Evolutionary conservation across 2,113 vertebrate genomes (phyloP), one percentile per base, ranked within the genome.

Genomic region (Elephas maximus): DNA sequence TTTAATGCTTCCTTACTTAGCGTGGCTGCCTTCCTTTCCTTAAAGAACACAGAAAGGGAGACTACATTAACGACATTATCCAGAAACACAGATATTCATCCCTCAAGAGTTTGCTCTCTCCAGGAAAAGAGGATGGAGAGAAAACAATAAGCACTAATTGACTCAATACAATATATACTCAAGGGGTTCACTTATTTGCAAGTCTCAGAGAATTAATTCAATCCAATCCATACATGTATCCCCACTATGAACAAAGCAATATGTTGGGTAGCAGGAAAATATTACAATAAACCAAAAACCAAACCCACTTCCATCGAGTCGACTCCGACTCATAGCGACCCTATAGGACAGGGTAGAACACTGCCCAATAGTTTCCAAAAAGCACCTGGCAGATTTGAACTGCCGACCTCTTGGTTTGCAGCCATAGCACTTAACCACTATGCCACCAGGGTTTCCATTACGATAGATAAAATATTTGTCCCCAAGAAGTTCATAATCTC

Each of bases 11-110:
- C 99, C 97, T 99, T 99, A 98, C 99, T 99, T 93, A 99, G 98
- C 6, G 98, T 99, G 6, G 99, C 99, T 69, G 99, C 99, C 96
- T 99, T 99, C 92, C 99, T 98, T 98, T 99, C 99, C 99, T 99
- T 98, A 83, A 95, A 95, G 88, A 95, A 95, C 98, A 95, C 87
- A 97, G 94, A 98, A 95, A 87, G n/a, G 92, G 28, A 97, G 81
- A 96, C 8, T 73, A 4, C n/a, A 79, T 74, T 96, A 94, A 97
- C 82, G 45, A 8, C 94, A 93, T 80, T 62, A 81, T 87, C 62
- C 60, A 98, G 92, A 95, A 96, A 94, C 30, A 94, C 0, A 53
- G 57, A 87, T 78, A 62, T 53, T 24, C 18, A 60, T 86, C 83
- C 37, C 30, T 88, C 65, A 95, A 97, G 9, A 96, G 37, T 8